Percentiles rank a stretch among this genome's conserved stretches.
phyloP scores from a whole-genome alignment of 2,797 vertebrate genomes.

The Apogon talboti region DNA sequence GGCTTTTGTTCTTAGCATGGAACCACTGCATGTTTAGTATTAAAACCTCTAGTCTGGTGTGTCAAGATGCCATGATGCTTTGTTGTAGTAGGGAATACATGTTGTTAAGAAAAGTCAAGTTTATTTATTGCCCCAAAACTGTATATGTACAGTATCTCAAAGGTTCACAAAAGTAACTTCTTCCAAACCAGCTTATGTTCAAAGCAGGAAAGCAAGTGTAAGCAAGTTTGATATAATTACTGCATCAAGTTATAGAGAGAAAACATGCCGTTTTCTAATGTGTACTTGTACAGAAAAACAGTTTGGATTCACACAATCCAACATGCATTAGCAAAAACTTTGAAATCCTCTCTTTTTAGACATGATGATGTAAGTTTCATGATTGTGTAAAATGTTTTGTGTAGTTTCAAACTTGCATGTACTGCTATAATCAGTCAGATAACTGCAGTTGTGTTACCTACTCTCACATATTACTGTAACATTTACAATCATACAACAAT shows the following conservation, averaged over 20 bases:
- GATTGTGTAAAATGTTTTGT: neutral
- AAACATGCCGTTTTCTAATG: neutral
- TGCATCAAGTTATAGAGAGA: neutral
- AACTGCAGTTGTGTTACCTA: neutral
- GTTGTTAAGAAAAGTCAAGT: slow-evolving; percentile 47
- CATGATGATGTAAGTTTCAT: neutral
- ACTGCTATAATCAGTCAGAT: neutral
- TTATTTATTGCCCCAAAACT: slow-evolving; percentile 29
- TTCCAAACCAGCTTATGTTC: neutral
- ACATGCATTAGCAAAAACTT: too few species aligned
- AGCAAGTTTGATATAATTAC: neutral
- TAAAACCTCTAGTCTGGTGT: slow-evolving; percentile 54
- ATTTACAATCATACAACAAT: neutral
- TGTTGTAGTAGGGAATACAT: slow-evolving; percentile 31
- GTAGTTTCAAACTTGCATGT: neutral
- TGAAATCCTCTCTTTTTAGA: neutral
- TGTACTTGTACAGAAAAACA: too few species aligned
- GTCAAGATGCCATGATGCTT: slow-evolving; percentile 44
- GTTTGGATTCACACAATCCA: too few species aligned
- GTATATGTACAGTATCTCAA: neutral
- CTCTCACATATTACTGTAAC: neutral
- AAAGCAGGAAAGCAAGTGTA: neutral
- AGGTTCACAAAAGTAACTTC: neutral
- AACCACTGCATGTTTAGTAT: slow-evolving; percentile 79
- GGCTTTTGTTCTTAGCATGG: slow-evolving; percentile 78